Evolutionary conservation across 2,113 vertebrate species (phyloP).

Genomic region (Heptranchias perlo): DNA sequence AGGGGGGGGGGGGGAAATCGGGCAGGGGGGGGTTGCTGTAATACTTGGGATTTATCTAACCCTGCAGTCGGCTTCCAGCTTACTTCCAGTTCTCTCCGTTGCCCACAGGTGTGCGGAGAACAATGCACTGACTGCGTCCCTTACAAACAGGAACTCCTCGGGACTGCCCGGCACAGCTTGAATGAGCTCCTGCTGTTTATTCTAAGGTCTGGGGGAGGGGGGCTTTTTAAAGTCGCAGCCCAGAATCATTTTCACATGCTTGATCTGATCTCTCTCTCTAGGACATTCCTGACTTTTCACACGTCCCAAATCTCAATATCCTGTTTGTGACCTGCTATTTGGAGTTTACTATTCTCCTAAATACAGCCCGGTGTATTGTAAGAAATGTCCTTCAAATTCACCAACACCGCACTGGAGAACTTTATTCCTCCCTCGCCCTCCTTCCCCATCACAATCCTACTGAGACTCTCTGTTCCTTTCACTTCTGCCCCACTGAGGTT

Average conservation of each 20-base stretch:
- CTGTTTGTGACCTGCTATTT: not conserved
- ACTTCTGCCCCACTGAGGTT: not conserved
- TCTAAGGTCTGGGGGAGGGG: not conserved
- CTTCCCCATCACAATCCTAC: not conserved
- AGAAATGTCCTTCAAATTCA: not conserved
- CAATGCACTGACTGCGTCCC: not conserved
- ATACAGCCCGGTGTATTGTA: not conserved
- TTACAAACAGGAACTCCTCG: not conserved
- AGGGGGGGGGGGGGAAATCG: not conserved
- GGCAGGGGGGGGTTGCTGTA: not conserved
- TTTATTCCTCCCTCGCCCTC: not conserved
- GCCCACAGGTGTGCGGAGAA: constrained; percentile 14
- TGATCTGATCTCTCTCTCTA: not conserved
- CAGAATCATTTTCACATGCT: not conserved
- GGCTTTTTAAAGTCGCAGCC: not conserved
- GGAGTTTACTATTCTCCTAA: not conserved
- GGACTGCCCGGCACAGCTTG: not conserved
- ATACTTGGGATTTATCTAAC: not conserved
- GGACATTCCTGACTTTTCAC: not conserved
- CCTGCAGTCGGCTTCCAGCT: not conserved
- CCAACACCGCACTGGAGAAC: not conserved
- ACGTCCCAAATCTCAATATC: not conserved
- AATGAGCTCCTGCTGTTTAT: constrained; percentile 11
- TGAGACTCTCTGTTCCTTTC: not conserved
- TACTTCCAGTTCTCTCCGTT: too few relatives aligned